phyloP scores from a whole-genome alignment of 2,888 invertebrate genomes.

The Athalia rosae region DNA sequence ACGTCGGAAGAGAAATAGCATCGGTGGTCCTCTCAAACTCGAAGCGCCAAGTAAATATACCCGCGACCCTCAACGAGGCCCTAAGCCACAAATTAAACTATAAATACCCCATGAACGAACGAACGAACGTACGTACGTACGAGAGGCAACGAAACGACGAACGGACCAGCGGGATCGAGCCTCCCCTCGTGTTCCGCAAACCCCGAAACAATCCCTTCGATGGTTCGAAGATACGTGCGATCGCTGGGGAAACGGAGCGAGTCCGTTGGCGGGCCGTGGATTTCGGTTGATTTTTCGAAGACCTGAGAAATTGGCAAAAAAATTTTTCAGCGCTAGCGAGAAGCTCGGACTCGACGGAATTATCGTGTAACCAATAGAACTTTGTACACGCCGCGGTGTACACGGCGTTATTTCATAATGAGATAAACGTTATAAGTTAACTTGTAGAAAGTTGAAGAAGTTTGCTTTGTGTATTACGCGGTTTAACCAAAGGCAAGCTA shows the following conservation, averaged over 20 bases:
- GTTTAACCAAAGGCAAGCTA: not conserved
- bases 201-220: not conserved
- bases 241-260: no score
- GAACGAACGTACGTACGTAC: no score
- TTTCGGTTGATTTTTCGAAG: no score
- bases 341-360: no score
- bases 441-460: constrained; percentile 16
- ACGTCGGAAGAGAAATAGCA: constrained; percentile 46
- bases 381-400: not conserved
- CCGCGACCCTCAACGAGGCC: constrained; percentile 67
- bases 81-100: constrained; percentile 71
- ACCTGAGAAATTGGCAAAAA: no score
- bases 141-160: constrained; percentile 30
- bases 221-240: no score
- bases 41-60: constrained; percentile 68
- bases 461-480: constrained; percentile 17
- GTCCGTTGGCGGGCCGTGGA: no score
- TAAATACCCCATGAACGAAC: constrained; percentile 55
- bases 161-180: not conserved
- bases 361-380: not conserved
- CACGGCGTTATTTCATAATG: constrained; percentile 2
- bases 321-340: no score
- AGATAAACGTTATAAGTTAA: constrained; percentile 12
- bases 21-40: constrained; percentile 53
- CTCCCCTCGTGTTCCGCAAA: constrained; percentile 22